Evolutionary conservation across 2,797 vertebrate species (phyloP).

Genomic region (Crypturellus tataupa): DNA sequence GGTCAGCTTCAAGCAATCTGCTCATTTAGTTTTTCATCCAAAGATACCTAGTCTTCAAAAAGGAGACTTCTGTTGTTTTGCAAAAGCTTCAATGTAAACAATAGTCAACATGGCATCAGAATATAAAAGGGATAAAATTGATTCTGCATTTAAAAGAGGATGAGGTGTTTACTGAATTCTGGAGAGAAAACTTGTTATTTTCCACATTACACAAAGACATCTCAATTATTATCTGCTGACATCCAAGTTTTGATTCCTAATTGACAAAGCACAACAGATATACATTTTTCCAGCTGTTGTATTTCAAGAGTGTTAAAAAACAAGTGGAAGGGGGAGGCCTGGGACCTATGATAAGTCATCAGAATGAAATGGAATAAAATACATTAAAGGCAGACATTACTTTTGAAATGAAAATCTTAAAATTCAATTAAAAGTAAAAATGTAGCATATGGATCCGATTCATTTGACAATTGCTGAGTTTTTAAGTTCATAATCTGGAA

Average conservation of each 20-base stretch:
- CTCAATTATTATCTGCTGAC: slow-evolving; percentile 29
- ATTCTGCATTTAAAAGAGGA: slow-evolving; percentile 27
- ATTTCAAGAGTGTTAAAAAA: neutral
- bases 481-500: neutral
- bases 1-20: neutral
- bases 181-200: slow-evolving; percentile 4
- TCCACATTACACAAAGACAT: neutral
- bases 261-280: neutral
- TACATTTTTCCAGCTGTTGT: neutral
- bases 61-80: neutral
- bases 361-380: neutral
- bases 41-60: neutral
- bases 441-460: neutral
- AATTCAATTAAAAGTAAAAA: neutral
- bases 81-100: neutral
- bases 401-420: neutral
- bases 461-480: neutral
- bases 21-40: neutral
- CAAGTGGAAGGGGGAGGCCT: neutral
- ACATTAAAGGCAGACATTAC: neutral
- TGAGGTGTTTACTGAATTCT: slow-evolving; percentile 49
- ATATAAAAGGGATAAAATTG: slow-evolving; percentile 36
- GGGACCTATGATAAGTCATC: neutral
- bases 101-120: neutral
- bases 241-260: slow-evolving; percentile 11